Conservation (phyloP, 2,888 invertebrate species). For the Pseudoips prasinana region DNA sequence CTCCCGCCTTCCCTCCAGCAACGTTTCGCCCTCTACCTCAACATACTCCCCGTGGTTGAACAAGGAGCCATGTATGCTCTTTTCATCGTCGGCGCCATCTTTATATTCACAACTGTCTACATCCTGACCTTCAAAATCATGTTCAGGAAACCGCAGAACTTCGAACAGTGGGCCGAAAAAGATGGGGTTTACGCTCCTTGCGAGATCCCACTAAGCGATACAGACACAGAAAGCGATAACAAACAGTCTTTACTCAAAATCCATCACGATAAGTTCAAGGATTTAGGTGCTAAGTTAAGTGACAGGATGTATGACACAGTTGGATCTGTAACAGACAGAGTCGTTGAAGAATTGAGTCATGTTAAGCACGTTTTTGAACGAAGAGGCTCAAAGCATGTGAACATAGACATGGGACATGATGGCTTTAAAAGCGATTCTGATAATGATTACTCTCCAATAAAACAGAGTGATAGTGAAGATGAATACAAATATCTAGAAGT, state of each 20-base stretch:
- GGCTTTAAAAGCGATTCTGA: constrained; percentile 34
- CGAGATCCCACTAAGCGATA: constrained; percentile 54
- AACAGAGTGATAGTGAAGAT: constrained; percentile 61
- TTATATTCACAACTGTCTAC: constrained; percentile 76
- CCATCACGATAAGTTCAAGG: constrained; percentile 55
- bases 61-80: constrained; percentile 79
- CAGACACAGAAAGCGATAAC: constrained; percentile 50
- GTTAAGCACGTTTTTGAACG: constrained; percentile 55
- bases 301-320: constrained; percentile 66
- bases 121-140: constrained; percentile 70
- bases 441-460: constrained; percentile 44
- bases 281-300: constrained; percentile 50
- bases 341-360: constrained; percentile 43
- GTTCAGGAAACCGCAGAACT: constrained; percentile 39
- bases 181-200: constrained; percentile 62
- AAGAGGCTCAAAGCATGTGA: constrained; percentile 46
- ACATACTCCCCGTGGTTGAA: constrained; percentile 85
- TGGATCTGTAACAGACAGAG: constrained; percentile 52
- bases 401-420: constrained; percentile 48
- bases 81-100: constrained; percentile 70
- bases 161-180: constrained; percentile 35
- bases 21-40: constrained; percentile 88
- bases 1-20: constrained; percentile 83
- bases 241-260: constrained; percentile 22
- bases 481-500: constrained; percentile 69